Evolutionary conservation across 2,888 invertebrate genomes (phyloP).

Genomic region (Diaphora mendica): DNA sequence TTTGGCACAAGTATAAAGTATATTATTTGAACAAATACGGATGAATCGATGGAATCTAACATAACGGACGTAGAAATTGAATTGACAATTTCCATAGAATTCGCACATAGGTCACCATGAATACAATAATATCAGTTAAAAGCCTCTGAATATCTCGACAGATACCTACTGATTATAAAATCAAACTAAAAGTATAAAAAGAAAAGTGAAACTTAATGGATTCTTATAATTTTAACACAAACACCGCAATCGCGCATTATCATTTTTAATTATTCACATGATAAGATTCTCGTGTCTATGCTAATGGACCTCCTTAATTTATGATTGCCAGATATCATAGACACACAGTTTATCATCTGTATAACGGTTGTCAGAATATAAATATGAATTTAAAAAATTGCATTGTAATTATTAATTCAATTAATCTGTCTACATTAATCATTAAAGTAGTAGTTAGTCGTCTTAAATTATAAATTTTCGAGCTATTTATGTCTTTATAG

Average conservation of each 20-base stretch:
- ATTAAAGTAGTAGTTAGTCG: conserved; percentile 18
- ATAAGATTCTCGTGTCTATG: conserved; percentile 20
- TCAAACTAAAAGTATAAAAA: not conserved
- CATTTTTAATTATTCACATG: conserved; percentile 6
- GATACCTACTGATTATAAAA: not conserved
- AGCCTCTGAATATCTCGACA: not conserved
- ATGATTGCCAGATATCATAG: conserved; percentile 15
- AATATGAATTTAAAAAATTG: conserved; percentile 29
- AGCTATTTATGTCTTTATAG: conserved; percentile 33
- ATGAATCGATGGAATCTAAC: not conserved
- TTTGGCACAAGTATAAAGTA: not conserved
- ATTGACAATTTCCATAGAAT: not conserved
- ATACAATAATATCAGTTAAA: not conserved
- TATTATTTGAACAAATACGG: not conserved
- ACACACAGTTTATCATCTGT: conserved; percentile 14
- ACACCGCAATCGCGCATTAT: not conserved
- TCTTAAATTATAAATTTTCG: conserved; percentile 20
- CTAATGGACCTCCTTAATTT: conserved; percentile 36
- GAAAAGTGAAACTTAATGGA: not conserved
- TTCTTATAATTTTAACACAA: conserved; percentile 29
- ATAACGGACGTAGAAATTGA: not conserved
- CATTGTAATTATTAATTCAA: conserved; percentile 24
- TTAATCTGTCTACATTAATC: conserved; percentile 48
- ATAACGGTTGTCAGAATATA: conserved; percentile 34
- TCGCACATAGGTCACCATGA: not conserved